These are phyloP conservation scores for Alligator sinensis DNA, from an alignment of 2,113 vertebrate species.

Conservation along the genomic window DNA sequence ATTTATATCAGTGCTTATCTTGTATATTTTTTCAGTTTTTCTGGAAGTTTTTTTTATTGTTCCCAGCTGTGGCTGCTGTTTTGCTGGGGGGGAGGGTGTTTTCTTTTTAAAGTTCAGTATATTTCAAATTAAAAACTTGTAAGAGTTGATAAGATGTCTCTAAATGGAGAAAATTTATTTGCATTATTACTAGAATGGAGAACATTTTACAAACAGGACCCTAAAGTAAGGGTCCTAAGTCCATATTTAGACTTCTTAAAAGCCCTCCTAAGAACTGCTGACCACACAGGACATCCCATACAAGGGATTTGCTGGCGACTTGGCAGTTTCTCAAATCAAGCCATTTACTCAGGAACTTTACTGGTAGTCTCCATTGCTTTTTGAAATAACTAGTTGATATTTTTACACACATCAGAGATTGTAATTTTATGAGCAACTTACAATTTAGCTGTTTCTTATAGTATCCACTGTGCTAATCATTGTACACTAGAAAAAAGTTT, in stretches of 20 bases:
- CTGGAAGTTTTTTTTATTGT: background rate
- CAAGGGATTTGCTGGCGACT: background rate
- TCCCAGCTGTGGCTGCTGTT: background rate
- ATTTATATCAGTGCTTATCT: background rate
- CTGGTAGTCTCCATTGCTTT: background rate
- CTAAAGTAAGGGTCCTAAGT: background rate
- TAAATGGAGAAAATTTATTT: background rate
- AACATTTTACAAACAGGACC: background rate
- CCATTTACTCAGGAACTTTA: background rate
- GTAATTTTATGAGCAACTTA: background rate
- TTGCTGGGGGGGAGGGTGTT: background rate
- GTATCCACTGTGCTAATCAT: background rate
- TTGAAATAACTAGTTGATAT: background rate
- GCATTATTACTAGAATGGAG: background rate
- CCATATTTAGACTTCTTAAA: background rate
- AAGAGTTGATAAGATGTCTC: background rate
- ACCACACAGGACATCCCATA: background rate
- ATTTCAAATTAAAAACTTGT: too few relatives aligned
- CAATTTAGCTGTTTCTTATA: conserved; percentile 24
- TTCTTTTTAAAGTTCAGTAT: too few relatives aligned
- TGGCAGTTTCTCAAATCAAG: background rate
- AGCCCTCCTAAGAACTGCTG: background rate
- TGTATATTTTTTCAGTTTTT: background rate
- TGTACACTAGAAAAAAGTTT: background rate
- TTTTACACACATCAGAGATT: background rate